phyloP scores from a whole-genome alignment of 2,797 vertebrate genomes.

The Sebastes miniatus region DNA sequence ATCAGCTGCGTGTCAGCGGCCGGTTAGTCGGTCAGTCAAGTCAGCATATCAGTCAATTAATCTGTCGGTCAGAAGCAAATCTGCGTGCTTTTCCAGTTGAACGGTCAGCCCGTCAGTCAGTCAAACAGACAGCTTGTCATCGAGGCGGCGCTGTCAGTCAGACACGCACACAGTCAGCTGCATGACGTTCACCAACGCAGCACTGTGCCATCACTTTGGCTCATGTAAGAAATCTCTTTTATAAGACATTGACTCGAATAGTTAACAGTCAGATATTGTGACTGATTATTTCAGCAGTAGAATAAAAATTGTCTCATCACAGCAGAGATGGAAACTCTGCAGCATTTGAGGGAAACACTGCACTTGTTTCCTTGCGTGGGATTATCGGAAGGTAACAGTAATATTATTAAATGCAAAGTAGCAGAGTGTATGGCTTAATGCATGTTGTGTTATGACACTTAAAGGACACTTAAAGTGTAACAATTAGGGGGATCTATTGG shows the following conservation, averaged over 20 bases:
- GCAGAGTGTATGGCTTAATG: neutral
- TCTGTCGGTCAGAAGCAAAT: slow-evolving; percentile 25
- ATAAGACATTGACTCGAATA: neutral
- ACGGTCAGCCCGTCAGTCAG: slow-evolving; percentile 35
- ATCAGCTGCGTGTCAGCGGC: slow-evolving; percentile 34
- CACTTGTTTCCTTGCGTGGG: neutral
- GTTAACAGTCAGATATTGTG: neutral
- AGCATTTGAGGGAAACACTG: neutral
- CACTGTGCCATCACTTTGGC: neutral
- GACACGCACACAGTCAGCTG: slow-evolving; percentile 31
- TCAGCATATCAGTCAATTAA: slow-evolving; percentile 51
- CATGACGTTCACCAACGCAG: neutral
- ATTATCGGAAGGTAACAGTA: neutral
- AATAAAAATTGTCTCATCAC: neutral
- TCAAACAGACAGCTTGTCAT: neutral
- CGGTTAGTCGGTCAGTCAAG: slow-evolving; percentile 43
- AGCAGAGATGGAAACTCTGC: neutral
- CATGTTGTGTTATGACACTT: neutral
- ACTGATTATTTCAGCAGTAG: neutral
- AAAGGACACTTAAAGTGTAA: no score
- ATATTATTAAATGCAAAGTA: neutral
- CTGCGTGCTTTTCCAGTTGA: slow-evolving; percentile 9
- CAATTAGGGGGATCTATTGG: no score
- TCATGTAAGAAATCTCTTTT: neutral
- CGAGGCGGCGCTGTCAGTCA: slow-evolving; percentile 22